phyloP scores from a whole-genome alignment of 2,888 invertebrate genomes.

The Craniophora ligustri region DNA sequence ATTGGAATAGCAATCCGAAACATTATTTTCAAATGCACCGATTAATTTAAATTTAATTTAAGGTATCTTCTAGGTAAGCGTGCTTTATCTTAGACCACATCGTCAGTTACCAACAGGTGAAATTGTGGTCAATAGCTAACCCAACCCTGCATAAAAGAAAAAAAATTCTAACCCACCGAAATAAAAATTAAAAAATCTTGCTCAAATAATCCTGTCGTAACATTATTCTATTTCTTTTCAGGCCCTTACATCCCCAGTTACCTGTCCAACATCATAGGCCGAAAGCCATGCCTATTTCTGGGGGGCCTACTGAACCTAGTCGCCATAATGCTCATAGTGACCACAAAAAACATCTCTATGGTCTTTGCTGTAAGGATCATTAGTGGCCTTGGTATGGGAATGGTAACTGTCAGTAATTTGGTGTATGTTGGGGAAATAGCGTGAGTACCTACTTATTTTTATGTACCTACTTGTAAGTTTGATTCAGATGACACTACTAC shows the following conservation, averaged over 20 bases:
- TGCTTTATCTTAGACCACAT: background rate
- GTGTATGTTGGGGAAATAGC: slow-evolving; percentile 33
- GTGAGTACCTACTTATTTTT: slow-evolving; percentile 13
- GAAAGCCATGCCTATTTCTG: slow-evolving; percentile 59
- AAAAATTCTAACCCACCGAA: too few relatives aligned
- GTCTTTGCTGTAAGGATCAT: slow-evolving; percentile 46
- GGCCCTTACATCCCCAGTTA: slow-evolving; percentile 61
- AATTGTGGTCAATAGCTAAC: background rate
- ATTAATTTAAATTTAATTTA: too few relatives aligned
- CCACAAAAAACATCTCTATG: too few relatives aligned
- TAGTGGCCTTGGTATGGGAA: slow-evolving; percentile 14
- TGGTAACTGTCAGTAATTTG: slow-evolving; percentile 19
- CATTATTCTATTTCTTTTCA: too few relatives aligned
- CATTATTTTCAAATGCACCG: too few relatives aligned
- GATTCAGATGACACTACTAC: too few relatives aligned
- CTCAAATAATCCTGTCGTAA: too few relatives aligned
- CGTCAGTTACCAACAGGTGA: background rate
- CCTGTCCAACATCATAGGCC: slow-evolving; percentile 59
- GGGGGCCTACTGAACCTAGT: slow-evolving; percentile 57
- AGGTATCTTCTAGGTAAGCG: background rate
- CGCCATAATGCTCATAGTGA: too few relatives aligned
- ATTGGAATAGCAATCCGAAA: too few relatives aligned
- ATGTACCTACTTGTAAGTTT: background rate
- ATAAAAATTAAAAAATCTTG: too few relatives aligned
- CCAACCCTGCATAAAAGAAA: background rate